Evolutionary conservation across 2,113 vertebrate species (phyloP), one percentile per base, ranked within the genome.

Genomic region (Gopherus flavomarginatus): DNA sequence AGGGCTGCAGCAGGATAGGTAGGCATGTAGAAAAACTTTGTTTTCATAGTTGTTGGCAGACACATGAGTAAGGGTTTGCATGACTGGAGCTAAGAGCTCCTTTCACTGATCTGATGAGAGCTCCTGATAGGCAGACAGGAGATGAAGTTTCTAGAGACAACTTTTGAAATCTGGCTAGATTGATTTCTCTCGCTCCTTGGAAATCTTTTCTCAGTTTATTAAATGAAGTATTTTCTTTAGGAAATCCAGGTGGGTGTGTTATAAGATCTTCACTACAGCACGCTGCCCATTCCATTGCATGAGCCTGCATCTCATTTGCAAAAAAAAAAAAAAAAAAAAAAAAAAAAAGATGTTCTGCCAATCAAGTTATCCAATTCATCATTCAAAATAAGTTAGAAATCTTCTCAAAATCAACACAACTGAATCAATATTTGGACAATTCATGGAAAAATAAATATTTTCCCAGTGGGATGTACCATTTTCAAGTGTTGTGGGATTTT

Each of bases 221-320:
- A 16, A 93, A n/a, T 35, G 6, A 65, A 88, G 17, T 57, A 57
- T 35, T 93, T 69, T 92, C 31, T 87, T 35, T n/a, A 85, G 35
- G 38, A 83, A 85, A 83, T 42, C 13, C 57, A 49, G 11, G 31
- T 47, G 42, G 13, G 2, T 59, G 8, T 80, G 54, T 59, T 59
- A 53, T 4, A 21, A 24, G 44, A 65, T 27, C 0, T 0, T 44
- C 65, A 89, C 49, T 22, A 52, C 21, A 59, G 47, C 4, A 2
- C 5, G 7, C 27, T 92, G 5, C 65, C 89, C 50, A 72, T 21
- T 72, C 65, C 65, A 11, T 44, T 78, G 44, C 3, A 14, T 50
- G 47, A 90, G 5, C 11, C 42, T 89, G 12, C 29, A 31, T 3
- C 38, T 87, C 3, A 75, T 57, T 77, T 65, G 65, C 62, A 89